These are phyloP conservation scores for Cheilosia urbana DNA, from an alignment of 2,888 invertebrate species.

Conservation along the genomic window DNA sequence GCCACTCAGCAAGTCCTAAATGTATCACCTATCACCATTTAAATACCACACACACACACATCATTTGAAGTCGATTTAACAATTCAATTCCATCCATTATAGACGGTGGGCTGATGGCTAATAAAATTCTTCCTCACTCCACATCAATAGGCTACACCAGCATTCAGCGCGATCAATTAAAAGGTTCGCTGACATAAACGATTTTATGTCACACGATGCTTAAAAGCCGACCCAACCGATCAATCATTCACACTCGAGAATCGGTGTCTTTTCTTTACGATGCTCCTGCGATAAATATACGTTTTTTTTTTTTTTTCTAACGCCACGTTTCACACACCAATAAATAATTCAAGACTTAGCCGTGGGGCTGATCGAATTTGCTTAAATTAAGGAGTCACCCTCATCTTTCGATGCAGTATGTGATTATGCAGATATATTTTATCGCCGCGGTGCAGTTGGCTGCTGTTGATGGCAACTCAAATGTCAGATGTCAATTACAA, in stretches of 20 bases:
- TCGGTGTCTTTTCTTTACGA: slow-evolving; percentile 23
- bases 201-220: slow-evolving; percentile 73
- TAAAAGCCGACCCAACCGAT: slow-evolving; percentile 56
- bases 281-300: slow-evolving; percentile 48
- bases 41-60: slow-evolving; percentile 40
- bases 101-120: slow-evolving; percentile 16
- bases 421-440: slow-evolving; percentile 61
- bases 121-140: slow-evolving; percentile 55
- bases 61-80: slow-evolving; percentile 33
- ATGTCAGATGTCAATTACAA: slow-evolving; percentile 75
- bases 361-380: slow-evolving; percentile 64
- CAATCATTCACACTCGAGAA: slow-evolving; percentile 68
- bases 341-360: slow-evolving; percentile 58
- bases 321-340: slow-evolving; percentile 41
- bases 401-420: slow-evolving; percentile 43
- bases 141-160: neutral
- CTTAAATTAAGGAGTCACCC: slow-evolving; percentile 71
- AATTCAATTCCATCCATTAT: slow-evolving; percentile 49
- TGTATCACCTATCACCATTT: slow-evolving; percentile 16
- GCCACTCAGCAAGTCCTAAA: slow-evolving; percentile 16
- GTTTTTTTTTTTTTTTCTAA: slow-evolving; percentile 49
- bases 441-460: slow-evolving; percentile 46
- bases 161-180: slow-evolving; percentile 55
- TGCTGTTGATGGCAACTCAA: slow-evolving; percentile 67
- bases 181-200: slow-evolving; percentile 69